These are phyloP conservation scores for Erpornis zantholeuca DNA, from an alignment of 2,113 vertebrate genomes.

Conservation along the genomic window DNA sequence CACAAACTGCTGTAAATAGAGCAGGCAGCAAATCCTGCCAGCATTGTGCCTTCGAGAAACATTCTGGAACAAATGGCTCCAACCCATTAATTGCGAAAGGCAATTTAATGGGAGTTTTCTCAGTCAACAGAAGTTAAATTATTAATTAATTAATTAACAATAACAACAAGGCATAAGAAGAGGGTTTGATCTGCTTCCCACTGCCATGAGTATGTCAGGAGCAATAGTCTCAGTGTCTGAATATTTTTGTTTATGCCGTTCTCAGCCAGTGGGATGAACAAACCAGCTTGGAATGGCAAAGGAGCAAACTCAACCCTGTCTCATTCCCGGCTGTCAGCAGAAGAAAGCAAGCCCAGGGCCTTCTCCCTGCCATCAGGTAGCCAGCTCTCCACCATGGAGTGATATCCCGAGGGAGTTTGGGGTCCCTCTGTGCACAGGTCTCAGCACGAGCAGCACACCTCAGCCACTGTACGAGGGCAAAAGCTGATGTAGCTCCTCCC, in stretches of 20 bases:
- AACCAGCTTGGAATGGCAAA: background rate
- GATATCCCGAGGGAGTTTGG: background rate
- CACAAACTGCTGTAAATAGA: background rate
- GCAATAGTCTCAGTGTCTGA: background rate
- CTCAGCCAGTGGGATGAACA: background rate
- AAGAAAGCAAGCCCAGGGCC: background rate
- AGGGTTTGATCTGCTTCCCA: background rate
- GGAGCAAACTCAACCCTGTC: background rate
- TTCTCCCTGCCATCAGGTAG: background rate
- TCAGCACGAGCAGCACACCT: background rate
- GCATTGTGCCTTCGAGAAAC: background rate
- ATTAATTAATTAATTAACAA: background rate
- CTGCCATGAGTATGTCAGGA: background rate
- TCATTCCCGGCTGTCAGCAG: background rate
- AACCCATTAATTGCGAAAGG: background rate
- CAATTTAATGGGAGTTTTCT: background rate
- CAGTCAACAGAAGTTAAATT: background rate
- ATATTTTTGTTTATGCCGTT: background rate
- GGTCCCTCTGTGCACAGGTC: background rate
- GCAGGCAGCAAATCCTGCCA: background rate
- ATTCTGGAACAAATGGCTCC: background rate
- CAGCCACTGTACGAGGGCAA: background rate
- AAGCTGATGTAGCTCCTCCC: rapidly evolving
- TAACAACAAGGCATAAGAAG: background rate
- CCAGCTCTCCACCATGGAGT: background rate